Evolutionary conservation across 2,797 vertebrate genomes (phyloP).

Genomic region (Girardinus metallicus): DNA sequence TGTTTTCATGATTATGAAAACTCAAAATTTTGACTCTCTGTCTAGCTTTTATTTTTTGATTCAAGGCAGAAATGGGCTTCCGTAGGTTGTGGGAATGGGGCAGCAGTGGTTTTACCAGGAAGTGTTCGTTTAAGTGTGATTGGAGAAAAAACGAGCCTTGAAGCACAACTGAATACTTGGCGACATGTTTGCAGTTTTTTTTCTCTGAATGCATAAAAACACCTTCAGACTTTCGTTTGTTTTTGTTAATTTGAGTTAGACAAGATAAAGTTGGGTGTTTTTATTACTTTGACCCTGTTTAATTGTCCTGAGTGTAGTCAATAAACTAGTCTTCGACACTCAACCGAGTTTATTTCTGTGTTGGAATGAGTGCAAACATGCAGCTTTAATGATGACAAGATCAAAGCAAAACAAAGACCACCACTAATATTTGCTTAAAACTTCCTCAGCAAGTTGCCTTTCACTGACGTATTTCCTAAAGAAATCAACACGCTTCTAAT

Average conservation of each 20-base stretch:
- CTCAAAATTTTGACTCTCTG: not conserved
- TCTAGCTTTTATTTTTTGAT: not conserved
- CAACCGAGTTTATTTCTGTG: not conserved
- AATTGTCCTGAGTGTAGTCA: slow-evolving; percentile 50
- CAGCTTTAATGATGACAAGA: not conserved
- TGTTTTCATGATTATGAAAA: not conserved
- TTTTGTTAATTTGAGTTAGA: slow-evolving; percentile 20
- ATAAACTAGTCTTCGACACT: slow-evolving; percentile 37
- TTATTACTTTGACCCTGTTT: slow-evolving; percentile 39
- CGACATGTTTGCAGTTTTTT: not conserved
- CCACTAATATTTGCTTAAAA: not conserved
- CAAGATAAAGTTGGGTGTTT: slow-evolving; percentile 16
- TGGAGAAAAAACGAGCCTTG: slow-evolving; percentile 40
- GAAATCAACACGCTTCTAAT: not conserved
- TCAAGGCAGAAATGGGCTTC: not conserved
- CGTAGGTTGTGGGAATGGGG: not conserved
- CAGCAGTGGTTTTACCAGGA: slow-evolving; percentile 2
- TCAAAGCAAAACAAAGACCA: not conserved
- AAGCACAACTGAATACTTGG: slow-evolving; percentile 9
- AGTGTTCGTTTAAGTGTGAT: slow-evolving; percentile 24
- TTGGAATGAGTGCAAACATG: not conserved
- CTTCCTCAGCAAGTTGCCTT: not conserved
- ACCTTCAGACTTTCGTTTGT: slow-evolving; percentile 1
- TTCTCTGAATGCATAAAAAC: slow-evolving; percentile 48
- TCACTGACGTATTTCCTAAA: not conserved